Conservation (phyloP, 2,888 invertebrate genomes). For the Galerucella nymphaeae region DNA sequence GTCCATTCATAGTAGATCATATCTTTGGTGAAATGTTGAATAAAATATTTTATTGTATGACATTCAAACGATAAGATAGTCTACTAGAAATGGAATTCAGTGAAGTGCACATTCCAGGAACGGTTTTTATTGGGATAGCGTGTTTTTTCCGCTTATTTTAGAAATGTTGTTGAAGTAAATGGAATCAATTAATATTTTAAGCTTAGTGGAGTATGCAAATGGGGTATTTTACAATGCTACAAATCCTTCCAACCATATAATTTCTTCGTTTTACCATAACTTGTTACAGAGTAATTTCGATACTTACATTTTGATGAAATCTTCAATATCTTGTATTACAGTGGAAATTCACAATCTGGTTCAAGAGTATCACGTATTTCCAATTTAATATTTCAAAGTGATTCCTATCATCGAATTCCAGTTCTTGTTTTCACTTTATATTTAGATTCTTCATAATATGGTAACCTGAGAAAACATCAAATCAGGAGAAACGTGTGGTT, state of each 20-base stretch:
- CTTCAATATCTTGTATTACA: not conserved
- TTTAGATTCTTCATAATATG: conserved; percentile 20
- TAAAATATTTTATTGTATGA: too few species aligned
- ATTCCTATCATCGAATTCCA: conserved; percentile 28
- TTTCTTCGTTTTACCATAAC: not conserved
- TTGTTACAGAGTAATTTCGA: not conserved
- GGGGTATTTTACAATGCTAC: not conserved
- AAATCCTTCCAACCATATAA: not conserved
- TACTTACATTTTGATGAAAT: not conserved
- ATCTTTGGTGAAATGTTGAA: too few species aligned
- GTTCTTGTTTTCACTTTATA: not conserved
- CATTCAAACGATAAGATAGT: too few species aligned
- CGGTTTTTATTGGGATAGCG: too few species aligned
- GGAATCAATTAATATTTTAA: too few species aligned
- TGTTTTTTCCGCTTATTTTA: too few species aligned
- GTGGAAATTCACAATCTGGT: conserved; percentile 27
- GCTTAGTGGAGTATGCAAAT: too few species aligned
- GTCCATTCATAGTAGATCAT: too few species aligned
- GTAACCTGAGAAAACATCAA: conserved; percentile 20
- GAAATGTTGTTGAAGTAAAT: too few species aligned
- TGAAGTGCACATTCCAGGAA: too few species aligned
- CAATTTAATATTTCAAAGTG: conserved; percentile 32
- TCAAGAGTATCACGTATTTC: conserved; percentile 30
- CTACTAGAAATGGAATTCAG: too few species aligned
- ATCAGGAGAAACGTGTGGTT: conserved; percentile 22